Conservation (phyloP, 1,140 invertebrate genomes). For the Procambarus clarkii region DNA sequence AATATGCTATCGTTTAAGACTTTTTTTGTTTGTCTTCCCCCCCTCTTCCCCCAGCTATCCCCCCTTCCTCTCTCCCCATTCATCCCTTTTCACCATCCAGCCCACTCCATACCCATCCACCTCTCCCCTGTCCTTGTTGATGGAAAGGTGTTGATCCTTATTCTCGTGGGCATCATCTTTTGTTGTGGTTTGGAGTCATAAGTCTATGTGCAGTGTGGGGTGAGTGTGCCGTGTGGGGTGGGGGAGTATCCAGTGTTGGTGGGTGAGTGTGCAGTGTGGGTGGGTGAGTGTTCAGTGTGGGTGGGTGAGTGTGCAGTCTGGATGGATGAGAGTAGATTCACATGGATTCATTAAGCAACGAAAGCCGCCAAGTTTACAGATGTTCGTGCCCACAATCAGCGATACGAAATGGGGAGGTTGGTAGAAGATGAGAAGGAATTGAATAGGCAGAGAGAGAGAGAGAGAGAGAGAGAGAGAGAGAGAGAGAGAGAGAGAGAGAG, state of each 20-base stretch:
- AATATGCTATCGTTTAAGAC: conserved; percentile 29
- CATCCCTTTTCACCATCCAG: not conserved
- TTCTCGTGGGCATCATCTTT: not conserved
- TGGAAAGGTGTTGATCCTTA: not conserved
- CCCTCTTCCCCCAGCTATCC: not conserved
- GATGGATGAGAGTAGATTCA: not conserved
- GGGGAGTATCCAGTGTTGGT: not conserved
- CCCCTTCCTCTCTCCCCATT: not conserved
- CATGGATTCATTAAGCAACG: no score
- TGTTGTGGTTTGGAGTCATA: not conserved
- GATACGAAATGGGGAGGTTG: no score
- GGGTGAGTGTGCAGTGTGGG: conserved; percentile 2
- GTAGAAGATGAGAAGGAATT: not conserved
- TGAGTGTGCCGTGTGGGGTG: no score
- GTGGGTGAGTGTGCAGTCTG: conserved; percentile 4
- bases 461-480: conserved; percentile 25
- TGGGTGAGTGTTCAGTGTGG: conserved; percentile 1
- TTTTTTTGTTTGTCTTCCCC: not conserved
- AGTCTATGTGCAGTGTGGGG: not conserved
- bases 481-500: no score
- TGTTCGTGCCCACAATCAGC: no score
- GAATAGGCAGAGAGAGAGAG: not conserved
- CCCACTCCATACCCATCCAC: not conserved
- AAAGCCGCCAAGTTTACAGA: no score
- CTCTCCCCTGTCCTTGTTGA: not conserved